A percentile compares a stretch with the other conserved stretches of the same genome.
phyloP scores from a whole-genome alignment of 2,797 vertebrate genomes.

The Philypnodon macrostomus region DNA sequence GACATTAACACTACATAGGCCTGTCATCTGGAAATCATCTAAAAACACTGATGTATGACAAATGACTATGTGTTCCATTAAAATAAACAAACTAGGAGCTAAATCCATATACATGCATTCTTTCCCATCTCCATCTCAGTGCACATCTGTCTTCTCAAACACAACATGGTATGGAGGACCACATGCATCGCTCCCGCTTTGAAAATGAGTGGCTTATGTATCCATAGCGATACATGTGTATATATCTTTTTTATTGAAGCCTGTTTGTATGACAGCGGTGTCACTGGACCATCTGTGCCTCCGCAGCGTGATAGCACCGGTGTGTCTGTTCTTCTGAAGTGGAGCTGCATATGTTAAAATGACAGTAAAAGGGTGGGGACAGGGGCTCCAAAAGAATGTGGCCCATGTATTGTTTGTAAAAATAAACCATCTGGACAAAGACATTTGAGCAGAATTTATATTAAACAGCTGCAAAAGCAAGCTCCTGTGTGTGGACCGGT shows the following conservation, averaged over 20 bases:
- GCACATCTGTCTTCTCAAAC: slow-evolving; percentile 57
- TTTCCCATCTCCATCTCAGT: slow-evolving; percentile 1
- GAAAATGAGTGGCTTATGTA: slow-evolving; percentile 69
- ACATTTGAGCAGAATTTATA: slow-evolving; percentile 95
- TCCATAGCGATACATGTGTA: slow-evolving; percentile 70
- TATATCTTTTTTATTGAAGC: slow-evolving; percentile 77
- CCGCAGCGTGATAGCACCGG: slow-evolving; percentile 56
- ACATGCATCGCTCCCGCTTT: slow-evolving; percentile 31
- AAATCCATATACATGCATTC: slow-evolving; percentile 55
- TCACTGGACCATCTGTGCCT: slow-evolving; percentile 87
- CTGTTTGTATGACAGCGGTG: slow-evolving; percentile 79
- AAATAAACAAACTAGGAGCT: slow-evolving; percentile 65
- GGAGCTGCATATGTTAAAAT: slow-evolving; percentile 70
- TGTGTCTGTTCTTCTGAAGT: slow-evolving; percentile 63
- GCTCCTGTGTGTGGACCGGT: slow-evolving; percentile 79
- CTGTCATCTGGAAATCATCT: slow-evolving; percentile 88
- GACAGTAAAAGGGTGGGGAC: slow-evolving; percentile 67
- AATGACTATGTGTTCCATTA: slow-evolving; percentile 75
- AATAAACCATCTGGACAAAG: slow-evolving; percentile 95
- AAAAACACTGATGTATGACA: slow-evolving; percentile 80
- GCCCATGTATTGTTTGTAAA: slow-evolving; percentile 97
- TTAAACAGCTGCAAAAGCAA: slow-evolving; percentile 98
- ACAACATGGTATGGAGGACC: slow-evolving; percentile 33
- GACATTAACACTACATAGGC: slow-evolving; percentile 81
- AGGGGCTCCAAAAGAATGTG: slow-evolving; percentile 82